A percentile compares a stretch with the other conserved stretches of the same genome.
phyloP scores from a whole-genome alignment of 2,888 invertebrate species.

The Drosophila borborema region DNA sequence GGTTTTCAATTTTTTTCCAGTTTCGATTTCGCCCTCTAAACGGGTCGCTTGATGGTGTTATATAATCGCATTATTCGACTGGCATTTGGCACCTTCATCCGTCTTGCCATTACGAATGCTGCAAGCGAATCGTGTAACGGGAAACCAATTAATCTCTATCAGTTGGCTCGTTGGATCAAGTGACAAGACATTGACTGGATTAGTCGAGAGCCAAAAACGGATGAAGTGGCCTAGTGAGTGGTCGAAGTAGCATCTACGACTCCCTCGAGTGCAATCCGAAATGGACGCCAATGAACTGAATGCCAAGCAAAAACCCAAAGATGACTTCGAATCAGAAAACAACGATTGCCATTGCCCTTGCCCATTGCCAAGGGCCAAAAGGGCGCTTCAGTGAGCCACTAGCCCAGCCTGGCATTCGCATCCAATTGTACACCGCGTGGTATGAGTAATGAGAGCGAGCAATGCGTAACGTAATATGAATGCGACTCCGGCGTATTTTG shows the following conservation, averaged over 20 bases:
- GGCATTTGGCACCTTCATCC: conserved; percentile 37
- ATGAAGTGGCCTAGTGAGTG: conserved; percentile 25
- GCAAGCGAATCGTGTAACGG: conserved; percentile 53
- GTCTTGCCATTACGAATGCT: conserved; percentile 43
- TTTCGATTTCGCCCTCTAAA: conserved; percentile 22
- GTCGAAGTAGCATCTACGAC: conserved; percentile 63
- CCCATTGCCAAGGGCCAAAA: conserved; percentile 21
- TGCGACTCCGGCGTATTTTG: conserved; percentile 10
- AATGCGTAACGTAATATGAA: conserved; percentile 34
- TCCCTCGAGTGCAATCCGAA: conserved; percentile 82
- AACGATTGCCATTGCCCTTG: conserved; percentile 17
- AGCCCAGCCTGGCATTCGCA: conserved; percentile 17
- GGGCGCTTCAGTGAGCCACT: conserved; percentile 19
- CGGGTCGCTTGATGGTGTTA: conserved; percentile 29
- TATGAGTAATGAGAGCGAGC: conserved; percentile 72
- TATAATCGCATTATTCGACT: conserved; percentile 64
- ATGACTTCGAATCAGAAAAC: conserved; percentile 43
- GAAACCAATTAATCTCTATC: conserved; percentile 80
- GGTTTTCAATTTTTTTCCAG: conserved; percentile 6
- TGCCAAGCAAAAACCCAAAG: conserved; percentile 66
- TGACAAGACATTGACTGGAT: conserved; percentile 80
- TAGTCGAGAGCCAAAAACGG: conserved; percentile 43
- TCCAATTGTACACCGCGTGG: conserved; percentile 63
- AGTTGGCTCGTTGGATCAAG: conserved; percentile 65
- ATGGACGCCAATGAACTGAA: conserved; percentile 79